Conservation (phyloP, 2,888 invertebrate species). For the Hirtodrosophila cameraria region DNA sequence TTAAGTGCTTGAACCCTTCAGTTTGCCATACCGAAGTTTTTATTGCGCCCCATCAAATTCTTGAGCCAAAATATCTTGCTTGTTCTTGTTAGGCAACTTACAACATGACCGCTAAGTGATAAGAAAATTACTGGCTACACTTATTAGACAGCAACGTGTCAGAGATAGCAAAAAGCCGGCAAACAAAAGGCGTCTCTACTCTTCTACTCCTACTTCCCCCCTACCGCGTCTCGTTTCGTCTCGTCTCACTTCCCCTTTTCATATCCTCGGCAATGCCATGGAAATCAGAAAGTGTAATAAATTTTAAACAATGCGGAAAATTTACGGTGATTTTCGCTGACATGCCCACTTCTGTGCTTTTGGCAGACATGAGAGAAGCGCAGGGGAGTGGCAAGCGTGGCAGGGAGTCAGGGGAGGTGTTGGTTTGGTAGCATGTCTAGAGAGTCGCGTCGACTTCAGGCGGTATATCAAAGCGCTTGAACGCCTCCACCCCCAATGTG, state of each 20-base stretch:
- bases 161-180: slow-evolving; percentile 59
- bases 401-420: no score
- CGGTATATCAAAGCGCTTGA: slow-evolving; percentile 74
- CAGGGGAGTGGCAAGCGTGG: no score
- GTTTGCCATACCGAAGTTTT: slow-evolving; percentile 22
- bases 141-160: slow-evolving; percentile 74
- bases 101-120: slow-evolving; percentile 61
- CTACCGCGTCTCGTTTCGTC: not conserved
- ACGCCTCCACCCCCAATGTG: slow-evolving; percentile 51
- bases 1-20: slow-evolving; percentile 17
- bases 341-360: slow-evolving; percentile 75
- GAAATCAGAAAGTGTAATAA: slow-evolving; percentile 78
- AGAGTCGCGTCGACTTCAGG: slow-evolving; percentile 53
- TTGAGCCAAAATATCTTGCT: slow-evolving; percentile 44
- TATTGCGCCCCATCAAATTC: slow-evolving; percentile 29
- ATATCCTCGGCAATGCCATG: slow-evolving; percentile 47
- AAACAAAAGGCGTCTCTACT: slow-evolving; percentile 63
- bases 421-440: slow-evolving; percentile 69
- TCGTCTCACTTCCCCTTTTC: not conserved
- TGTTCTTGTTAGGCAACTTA: slow-evolving; percentile 42
- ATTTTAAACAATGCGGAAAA: slow-evolving; percentile 79
- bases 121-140: slow-evolving; percentile 77
- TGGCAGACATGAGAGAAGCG: slow-evolving; percentile 53
- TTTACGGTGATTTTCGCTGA: slow-evolving; percentile 79
- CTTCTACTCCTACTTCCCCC: no score